phyloP scores from a whole-genome alignment of 2,113 vertebrate genomes.

The Carlito syrichta region DNA sequence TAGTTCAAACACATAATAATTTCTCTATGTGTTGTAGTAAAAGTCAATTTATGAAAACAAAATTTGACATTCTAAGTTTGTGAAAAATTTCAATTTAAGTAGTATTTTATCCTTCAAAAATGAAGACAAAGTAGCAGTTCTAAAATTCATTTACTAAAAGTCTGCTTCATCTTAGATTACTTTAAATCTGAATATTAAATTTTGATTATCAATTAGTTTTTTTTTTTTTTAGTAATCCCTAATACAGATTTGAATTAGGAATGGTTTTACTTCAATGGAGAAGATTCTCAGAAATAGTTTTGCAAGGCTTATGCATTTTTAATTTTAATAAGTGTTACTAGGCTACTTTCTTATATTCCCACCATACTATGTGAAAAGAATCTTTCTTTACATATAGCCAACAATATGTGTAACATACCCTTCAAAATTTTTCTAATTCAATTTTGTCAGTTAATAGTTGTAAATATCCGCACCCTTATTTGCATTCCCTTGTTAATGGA shows the following conservation, averaged over 20 bases:
- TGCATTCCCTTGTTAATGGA: neutral
- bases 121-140: neutral
- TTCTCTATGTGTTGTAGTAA: neutral
- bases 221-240: neutral
- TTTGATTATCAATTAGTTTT: neutral
- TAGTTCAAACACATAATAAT: neutral
- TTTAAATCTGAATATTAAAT: neutral
- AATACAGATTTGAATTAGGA: neutral
- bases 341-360: neutral
- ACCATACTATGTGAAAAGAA: neutral
- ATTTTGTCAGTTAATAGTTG: neutral
- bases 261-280: neutral
- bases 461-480: neutral
- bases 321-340: neutral
- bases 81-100: neutral
- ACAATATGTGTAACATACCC: neutral
- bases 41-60: neutral
- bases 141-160: neutral
- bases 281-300: neutral
- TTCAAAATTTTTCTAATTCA: constrained; percentile 9
- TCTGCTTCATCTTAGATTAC: neutral
- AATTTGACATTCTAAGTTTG: neutral
- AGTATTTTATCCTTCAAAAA: neutral
- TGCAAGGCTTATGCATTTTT: neutral
- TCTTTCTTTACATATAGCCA: neutral